A percentile compares a stretch with the other conserved stretches of the same genome.
phyloP scores from a whole-genome alignment of 2,797 vertebrate species.

The Cyprinodon diabolis region DNA sequence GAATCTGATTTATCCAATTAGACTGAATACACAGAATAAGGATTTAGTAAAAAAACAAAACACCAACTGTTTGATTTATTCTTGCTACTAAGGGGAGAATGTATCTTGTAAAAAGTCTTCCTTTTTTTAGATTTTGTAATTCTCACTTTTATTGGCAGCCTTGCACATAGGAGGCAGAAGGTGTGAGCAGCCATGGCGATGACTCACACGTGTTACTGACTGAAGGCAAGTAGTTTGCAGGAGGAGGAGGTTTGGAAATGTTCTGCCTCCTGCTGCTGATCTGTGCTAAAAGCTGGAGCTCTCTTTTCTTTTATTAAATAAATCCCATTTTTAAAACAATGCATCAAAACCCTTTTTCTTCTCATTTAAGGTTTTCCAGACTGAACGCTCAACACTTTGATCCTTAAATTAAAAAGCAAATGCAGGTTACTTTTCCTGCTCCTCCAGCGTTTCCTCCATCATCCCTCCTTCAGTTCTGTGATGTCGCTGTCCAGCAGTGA shows the following conservation, averaged over 20 bases:
- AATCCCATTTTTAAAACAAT: not conserved
- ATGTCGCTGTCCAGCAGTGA: constrained; percentile 40
- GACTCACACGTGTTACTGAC: constrained; percentile 48
- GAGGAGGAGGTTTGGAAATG: constrained; percentile 12
- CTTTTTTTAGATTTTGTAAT: constrained; percentile 32
- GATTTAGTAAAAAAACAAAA: not conserved
- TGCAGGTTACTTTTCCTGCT: not conserved
- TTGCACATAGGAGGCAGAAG: constrained; percentile 39
- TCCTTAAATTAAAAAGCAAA: not conserved
- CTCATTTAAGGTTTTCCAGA: not conserved
- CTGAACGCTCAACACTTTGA: not conserved
- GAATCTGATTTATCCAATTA: constrained; percentile 19
- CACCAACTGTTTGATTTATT: not conserved
- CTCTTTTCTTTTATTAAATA: not conserved
- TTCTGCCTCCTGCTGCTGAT: not conserved
- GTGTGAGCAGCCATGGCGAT: constrained; percentile 41
- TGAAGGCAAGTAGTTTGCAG: constrained; percentile 32
- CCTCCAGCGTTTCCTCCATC: not conserved
- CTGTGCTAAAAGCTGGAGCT: not conserved
- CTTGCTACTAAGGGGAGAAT: constrained; percentile 1
- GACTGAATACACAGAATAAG: constrained; percentile 2
- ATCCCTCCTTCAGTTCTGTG: constrained; percentile 8
- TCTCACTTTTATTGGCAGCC: constrained; percentile 49
- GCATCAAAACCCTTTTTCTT: not conserved
- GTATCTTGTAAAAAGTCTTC: not conserved